A percentile compares a stretch with the other conserved stretches of the same genome.
These are phyloP conservation scores for Sebastes minor DNA, from an alignment of 2,797 vertebrate species.

Conservation along the genomic window DNA sequence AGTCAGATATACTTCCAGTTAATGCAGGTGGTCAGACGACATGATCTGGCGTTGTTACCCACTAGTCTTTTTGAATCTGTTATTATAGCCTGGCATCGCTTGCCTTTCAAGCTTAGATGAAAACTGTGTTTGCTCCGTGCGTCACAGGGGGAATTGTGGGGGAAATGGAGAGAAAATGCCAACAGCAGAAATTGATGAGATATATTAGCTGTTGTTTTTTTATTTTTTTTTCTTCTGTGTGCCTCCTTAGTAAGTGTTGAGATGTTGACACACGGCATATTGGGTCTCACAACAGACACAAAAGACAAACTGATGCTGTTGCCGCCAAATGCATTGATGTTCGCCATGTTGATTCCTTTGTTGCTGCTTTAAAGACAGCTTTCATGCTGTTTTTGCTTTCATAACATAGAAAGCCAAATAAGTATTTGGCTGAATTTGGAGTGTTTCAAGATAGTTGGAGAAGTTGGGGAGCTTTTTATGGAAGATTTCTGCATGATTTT, in stretches of 20 bases:
- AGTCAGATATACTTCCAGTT: not conserved
- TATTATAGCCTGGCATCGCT: not conserved
- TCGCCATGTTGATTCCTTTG: not conserved
- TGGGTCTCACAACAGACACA: not conserved
- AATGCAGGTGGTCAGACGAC: not conserved
- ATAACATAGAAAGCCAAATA: not conserved
- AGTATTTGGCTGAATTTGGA: not conserved
- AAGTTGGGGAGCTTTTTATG: not conserved
- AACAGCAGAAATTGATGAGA: not conserved
- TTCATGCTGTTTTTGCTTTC: not conserved
- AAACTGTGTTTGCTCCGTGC: not conserved
- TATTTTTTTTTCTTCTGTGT: too few relatives aligned
- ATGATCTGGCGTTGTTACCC: not conserved
- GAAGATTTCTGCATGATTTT: not conserved
- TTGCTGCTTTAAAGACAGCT: not conserved
- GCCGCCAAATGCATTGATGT: not conserved
- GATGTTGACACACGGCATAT: not conserved
- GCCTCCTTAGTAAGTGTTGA: not conserved
- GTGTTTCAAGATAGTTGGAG: not conserved
- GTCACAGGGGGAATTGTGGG: not conserved
- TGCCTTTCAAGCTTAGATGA: slow-evolving; percentile 20
- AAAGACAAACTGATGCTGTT: not conserved
- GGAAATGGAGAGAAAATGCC: not conserved
- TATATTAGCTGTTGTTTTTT: not conserved
- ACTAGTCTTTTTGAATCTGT: not conserved